Base-by-base conservation (phyloP, 2,888 invertebrate genomes). In the Auanema freiburgensis region DNA sequence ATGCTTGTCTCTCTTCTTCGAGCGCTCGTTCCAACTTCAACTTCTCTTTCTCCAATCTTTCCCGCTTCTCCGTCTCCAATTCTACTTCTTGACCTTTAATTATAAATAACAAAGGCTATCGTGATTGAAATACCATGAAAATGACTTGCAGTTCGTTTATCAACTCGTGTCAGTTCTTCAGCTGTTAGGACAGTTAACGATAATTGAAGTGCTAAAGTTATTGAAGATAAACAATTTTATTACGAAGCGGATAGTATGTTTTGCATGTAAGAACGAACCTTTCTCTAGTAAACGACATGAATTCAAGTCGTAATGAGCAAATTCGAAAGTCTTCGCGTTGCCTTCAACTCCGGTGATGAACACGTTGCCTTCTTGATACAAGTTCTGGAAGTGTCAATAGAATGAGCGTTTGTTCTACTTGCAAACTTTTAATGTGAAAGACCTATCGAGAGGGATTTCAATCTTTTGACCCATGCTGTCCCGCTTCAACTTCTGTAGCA, bases 1-100 rank as follows among this genome's bases (percentile, higher is more conserved):
- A 65, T 21, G 74, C 75, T 23, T 67, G 65, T 41, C 76, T 50
- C 51, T 76, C 78, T 57, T 68, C 71, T 23, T 76, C 73, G 25
- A 76, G 51, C 46, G 70, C 65, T 33, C 54, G 61, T 49, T 70
- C 68, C 21, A 70, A 24, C 16, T 66, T 62, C 12, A n/a, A 42
- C 54, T 64, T 62, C 14, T 70, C 72, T 25, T 64, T 65, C 57
- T 72, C 69, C 33, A 69, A 52, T 42, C 61, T 59, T 24, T 67
- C 57, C 14, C 43, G 23, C 18, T 44, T 56, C 57, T 43, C 23
- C 21, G 60, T 50, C 53, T 66, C 40, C 14, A 59, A 53, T 23
- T 66, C 64, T 4, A 55, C 59, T 23, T 66, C 62, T 10, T 67
- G 57, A 11, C 52, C 64, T 57, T 57, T 51, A 54, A 69, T 16